Evolutionary conservation across 1,140 invertebrate species (phyloP).

Genomic region (Trachelipus rathkii): DNA sequence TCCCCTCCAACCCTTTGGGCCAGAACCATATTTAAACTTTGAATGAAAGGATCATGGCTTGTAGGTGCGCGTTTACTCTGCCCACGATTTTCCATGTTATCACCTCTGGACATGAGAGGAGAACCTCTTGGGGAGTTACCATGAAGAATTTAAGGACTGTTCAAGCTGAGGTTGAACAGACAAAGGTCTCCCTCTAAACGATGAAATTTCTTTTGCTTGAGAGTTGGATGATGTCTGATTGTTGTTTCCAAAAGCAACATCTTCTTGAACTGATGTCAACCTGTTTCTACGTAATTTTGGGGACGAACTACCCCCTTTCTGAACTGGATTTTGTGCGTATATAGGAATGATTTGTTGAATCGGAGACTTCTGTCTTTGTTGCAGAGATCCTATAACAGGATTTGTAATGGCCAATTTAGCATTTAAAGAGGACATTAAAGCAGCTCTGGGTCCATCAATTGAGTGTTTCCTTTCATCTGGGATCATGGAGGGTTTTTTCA

Average conservation of each 20-base stretch:
- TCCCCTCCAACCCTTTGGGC: neutral
- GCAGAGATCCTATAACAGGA: neutral
- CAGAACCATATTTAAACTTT: neutral
- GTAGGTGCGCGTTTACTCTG: neutral
- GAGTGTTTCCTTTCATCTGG: neutral
- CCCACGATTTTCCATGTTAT: neutral
- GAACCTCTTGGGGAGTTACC: neutral
- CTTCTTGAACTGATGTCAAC: neutral
- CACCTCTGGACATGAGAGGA: neutral
- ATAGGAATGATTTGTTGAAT: slow-evolving; percentile 1
- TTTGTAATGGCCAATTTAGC: neutral
- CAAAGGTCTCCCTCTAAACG: neutral
- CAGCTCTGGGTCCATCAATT: neutral
- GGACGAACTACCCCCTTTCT: neutral
- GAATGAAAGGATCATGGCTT: neutral
- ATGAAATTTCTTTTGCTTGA: neutral
- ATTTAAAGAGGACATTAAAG: neutral
- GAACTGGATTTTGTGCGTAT: neutral
- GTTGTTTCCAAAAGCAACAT: neutral
- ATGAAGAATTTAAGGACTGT: neutral
- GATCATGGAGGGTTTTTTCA: neutral
- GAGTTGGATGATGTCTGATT: neutral
- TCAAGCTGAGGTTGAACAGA: neutral
- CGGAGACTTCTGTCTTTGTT: neutral
- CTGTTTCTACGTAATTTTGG: neutral